Base-by-base conservation (phyloP, 2,113 vertebrate genomes). In the Lipophrys pholis region DNA sequence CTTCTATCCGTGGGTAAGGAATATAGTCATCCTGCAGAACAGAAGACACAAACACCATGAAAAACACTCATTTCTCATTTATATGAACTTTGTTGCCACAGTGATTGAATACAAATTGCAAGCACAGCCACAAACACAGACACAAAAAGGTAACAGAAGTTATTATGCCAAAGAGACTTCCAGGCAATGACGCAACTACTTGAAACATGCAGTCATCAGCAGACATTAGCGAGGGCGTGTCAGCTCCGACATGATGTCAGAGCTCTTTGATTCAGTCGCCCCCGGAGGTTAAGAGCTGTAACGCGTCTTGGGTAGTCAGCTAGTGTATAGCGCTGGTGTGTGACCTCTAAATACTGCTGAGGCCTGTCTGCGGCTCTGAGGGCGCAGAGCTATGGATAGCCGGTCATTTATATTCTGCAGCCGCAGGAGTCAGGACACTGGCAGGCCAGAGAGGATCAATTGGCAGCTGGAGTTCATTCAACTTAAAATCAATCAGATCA, bases 1-100 rank as follows among this genome's bases (percentile, higher is more conserved):
- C 97, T 0, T 98, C 97, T 88, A 99, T 98, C 11, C 97, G 95
- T 57, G 97, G 97, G 76, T 99, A 99, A 2, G 97, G 97, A 83
- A 99, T 99, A 62, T 99, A 99, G 84, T 99, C 97, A 78, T 99
- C 97, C 91, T 99, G 94, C 0, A 36, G 80, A 81, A 78, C 1
- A 90, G 89, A 94, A 42, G 6, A 67, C 50, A 79, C 12, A 60
- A 8, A 79, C 45, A 60, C 3, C 5, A 6, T 75, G 7, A 9
- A 16, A 30, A 30, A 30, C 21, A 30, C 21, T 2, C 21, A 0
- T 15, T 68, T 64, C 60, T 53, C 66, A 62, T 57, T 59, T 2
- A 11, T 30, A 11, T 46, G 17, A 72, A 64, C 55, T 35, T 61
- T 46, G 73, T 56, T 56, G 54, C 11, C 12, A 68, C 35, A 21